Evolutionary conservation across 1,140 invertebrate species (phyloP).

Genomic region (Pemphigus obesinymphae): DNA sequence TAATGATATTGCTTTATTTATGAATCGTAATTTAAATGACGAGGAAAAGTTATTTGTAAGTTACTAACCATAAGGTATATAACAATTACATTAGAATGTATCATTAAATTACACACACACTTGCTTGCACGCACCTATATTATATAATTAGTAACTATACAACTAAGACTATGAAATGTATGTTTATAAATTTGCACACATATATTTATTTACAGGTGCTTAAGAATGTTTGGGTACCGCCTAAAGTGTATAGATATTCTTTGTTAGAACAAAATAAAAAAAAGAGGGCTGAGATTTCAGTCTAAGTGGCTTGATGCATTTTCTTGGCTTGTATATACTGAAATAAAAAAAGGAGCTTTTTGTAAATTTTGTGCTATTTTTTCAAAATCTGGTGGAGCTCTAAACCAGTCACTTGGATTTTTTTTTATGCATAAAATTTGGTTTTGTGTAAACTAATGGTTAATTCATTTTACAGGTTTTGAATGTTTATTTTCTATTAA

Average conservation of each 20-base stretch:
- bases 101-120: too few species aligned
- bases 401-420: too few species aligned
- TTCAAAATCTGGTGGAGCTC: neutral
- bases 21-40: too few species aligned
- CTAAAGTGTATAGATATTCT: neutral
- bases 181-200: neutral
- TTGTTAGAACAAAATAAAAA: constrained; percentile 15
- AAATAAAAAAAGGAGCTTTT: neutral
- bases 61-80: too few species aligned
- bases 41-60: too few species aligned
- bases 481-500: too few species aligned
- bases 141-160: neutral
- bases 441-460: too few species aligned
- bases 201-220: neutral
- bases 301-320: constrained; percentile 14
- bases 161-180: neutral
- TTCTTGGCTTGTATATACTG: constrained; percentile 12
- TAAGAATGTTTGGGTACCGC: neutral
- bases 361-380: neutral
- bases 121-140: neutral
- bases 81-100: too few species aligned
- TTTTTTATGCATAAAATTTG: too few species aligned
- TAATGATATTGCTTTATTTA: too few species aligned
- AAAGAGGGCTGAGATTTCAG: constrained; percentile 17
- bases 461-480: too few species aligned